Base-by-base conservation (phyloP, 2,113 vertebrate genomes). In the Chunga burmeisteri region DNA sequence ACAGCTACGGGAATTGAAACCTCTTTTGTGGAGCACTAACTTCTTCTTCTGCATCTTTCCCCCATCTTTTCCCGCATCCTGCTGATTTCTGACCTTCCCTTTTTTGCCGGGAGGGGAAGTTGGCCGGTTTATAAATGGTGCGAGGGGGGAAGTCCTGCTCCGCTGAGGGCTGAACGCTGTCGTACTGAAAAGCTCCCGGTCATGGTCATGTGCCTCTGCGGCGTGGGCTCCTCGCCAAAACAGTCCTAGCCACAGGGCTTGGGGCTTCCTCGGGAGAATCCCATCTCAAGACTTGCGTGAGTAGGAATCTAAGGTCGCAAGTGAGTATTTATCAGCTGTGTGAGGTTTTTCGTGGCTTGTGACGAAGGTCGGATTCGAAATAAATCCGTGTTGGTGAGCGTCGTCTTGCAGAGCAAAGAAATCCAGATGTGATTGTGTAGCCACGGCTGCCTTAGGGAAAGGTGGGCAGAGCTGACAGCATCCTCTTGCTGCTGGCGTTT, bases 281-380 rank as follows among this genome's bases (percentile, higher is more conserved):
- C 42, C 2, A 1, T 9, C 82, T 49, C 14, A 3, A 6, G 29
- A 8, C 7, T 11, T 4, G 4, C 1, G 6, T 32, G 61, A 66
- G 32, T 11, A 29, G n/a, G 56, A 36, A 11, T 2, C 11, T 9
- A 2, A 22, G 55, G 79, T 27, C 25, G 6, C 36, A 0, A 38
- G 30, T 3, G 42, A n/a, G 74, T 3, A 1, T 38, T 55, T 34
- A 2, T n/a, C 55, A 40, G 86, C 67, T 21, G 13, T 1, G 21
- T 8, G 56, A 53, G 29, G 55, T 7, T 36, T 47, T 59, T 13
- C 0, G 5, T 10, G 52, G 59, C 46, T 55, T 27, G 36, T 34
- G 15, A 0, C 1, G 17, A 20, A 56, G 81, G 5, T 67, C 29
- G 29, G 32, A 3, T 21, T 32, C 13, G 5, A 38, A n/a, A 9